Base-by-base conservation (phyloP, 2,888 invertebrate genomes). In the Ferrisia virgata region DNA sequence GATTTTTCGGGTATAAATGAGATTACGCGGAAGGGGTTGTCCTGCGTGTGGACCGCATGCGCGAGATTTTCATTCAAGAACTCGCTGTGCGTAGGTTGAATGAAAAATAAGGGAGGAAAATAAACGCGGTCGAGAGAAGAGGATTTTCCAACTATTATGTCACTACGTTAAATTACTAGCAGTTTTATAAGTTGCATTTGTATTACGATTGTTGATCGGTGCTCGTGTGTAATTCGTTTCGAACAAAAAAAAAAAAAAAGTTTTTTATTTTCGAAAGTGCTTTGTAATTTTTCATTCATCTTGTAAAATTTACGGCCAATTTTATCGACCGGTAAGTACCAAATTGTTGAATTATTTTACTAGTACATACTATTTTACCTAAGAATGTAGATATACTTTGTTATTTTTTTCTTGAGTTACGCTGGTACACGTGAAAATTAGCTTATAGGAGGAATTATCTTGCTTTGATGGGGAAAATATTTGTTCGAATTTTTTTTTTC, bases 131-230 rank as follows among this genome's bases (percentile, higher is more conserved):
- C 28, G 47, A 33, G 53, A 47, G 39, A 11, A 47, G 22, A 11
- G 18, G 31, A 9, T 53, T 33, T 47, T 43, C 53, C 80, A 18
- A 53, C 53, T 80, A 33, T 80, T 43, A 28, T 43, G 31, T 47
- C 43, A 18, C 80, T 47, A 53, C 53, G 80, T 80, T 80, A 40
- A 43, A 79, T 43, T 79, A 43, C 43, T 22, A 28, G 28, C 40
- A 79, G 43, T 43, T 22, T 15, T 39, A n/a, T n/a, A 40, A 43
- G 72, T 69, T 69, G 82, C 82, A 82, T 82, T 82, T 82, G 82
- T 72, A 82, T 82, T 83, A 31, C 47, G 83, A 83, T 76, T 72
- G 83, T 76, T 69, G 72, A 76, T 80, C 47, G 31, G 31, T 18
- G 53, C 28, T 43, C 43, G 79, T 25, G 79, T 53, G 9, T 25